These are phyloP conservation scores for Pomacea maculata DNA, from an alignment of 1,140 invertebrate genomes.

Conservation along the genomic window DNA sequence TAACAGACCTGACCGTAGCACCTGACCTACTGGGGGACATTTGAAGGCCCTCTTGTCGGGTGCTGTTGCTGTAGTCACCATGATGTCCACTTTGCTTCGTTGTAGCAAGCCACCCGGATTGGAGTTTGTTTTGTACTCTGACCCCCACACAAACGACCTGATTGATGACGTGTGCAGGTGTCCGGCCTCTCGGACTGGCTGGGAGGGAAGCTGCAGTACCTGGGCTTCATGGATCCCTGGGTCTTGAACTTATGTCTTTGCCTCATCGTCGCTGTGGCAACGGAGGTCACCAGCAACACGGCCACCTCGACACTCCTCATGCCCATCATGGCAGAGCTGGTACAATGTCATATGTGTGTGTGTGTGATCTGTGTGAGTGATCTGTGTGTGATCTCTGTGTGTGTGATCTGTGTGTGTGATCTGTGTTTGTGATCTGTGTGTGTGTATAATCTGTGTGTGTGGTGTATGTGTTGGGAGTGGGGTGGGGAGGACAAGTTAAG, in stretches of 20 bases:
- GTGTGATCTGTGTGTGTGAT: too few species aligned
- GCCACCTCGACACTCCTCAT: slow-evolving; percentile 67
- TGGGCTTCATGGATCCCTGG: slow-evolving; percentile 42
- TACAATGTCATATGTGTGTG: slow-evolving; percentile 22
- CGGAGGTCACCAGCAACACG: slow-evolving; percentile 68
- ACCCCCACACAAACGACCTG: neutral
- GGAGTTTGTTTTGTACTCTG: too few species aligned
- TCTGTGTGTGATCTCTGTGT: too few species aligned
- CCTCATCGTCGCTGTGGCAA: slow-evolving; percentile 61
- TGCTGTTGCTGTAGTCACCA: too few species aligned
- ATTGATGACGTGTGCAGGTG: slow-evolving; percentile 31
- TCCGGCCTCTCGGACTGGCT: slow-evolving; percentile 55
- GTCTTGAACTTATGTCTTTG: slow-evolving; percentile 56
- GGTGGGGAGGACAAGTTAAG: neutral
- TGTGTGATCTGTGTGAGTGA: neutral
- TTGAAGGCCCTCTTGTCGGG: too few species aligned
- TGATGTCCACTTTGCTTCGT: too few species aligned
- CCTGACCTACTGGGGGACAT: too few species aligned
- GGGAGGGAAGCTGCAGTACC: slow-evolving; percentile 41
- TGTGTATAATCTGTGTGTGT: too few species aligned
- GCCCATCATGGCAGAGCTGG: slow-evolving; percentile 65
- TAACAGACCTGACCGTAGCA: too few species aligned
- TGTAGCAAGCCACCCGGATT: too few species aligned
- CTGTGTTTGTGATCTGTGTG: too few species aligned
- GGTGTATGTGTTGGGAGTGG: neutral